Evolutionary conservation across 2,888 invertebrate species (phyloP), one percentile per base, ranked within the genome.

Genomic region (Drosophila mayaguana): DNA sequence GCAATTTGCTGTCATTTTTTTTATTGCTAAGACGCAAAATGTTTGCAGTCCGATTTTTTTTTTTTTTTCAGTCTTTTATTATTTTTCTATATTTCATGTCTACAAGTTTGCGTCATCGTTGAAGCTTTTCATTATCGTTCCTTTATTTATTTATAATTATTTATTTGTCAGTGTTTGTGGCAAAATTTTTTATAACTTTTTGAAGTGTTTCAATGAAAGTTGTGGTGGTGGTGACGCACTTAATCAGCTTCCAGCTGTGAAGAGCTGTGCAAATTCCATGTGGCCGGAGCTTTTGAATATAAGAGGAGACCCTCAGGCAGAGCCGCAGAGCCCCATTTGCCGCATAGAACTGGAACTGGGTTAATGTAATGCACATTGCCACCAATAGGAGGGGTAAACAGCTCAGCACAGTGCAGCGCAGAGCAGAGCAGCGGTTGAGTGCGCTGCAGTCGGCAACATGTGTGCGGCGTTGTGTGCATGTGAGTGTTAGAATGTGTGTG

Each of bases 281-380:
- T 72, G 63, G 57, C 48, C 55, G 65, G 67, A 51, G 55, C 62
- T 68, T 57, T 50, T n/a, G 12, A 42, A 55, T 50, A 57, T 43
- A 55, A 80, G 78, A 72, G 73, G 78, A 72, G 73, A 66, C 85
- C 70, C 72, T 72, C 60, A 48, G 59, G 66, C 32, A 40, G 45
- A 25, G 46, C 62, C 57, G 73, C 64, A 60, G 53, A 55, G 25
- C 38, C 32, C 25, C 59, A 28, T 48, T 59, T 59, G 51, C 60
- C 67, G 62, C 70, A 67, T 62, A 46, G 60, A 85, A 82, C 78
- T 79, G 69, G 66, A 79, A 79, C 78, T 84, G 88, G 84, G 84
- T 84, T 84, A 84, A 84, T 84, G 84, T 88, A 84, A 84, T 88
- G 88, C 86, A 84, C 72, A 78, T 75, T 74, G 85, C 53, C 40